These are phyloP conservation scores for Oreochromis mossambicus DNA, from an alignment of 2,797 vertebrate genomes.

Conservation along the genomic window DNA sequence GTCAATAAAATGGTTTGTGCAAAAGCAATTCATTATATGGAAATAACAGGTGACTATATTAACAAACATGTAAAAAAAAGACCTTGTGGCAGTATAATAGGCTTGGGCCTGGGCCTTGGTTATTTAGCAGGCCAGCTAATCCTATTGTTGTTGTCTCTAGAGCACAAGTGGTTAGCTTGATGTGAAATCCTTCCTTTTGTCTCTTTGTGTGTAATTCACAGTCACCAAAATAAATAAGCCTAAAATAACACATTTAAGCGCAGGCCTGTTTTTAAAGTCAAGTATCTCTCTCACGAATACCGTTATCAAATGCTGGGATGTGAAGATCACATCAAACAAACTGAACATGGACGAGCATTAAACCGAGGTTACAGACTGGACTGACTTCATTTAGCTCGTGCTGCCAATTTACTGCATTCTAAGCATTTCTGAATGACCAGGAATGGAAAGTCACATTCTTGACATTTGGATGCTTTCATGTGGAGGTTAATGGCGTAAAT, in stretches of 20 bases:
- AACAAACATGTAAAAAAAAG: constrained; percentile 13
- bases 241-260: constrained; percentile 30
- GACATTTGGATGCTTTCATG: neutral
- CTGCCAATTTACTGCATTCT: neutral
- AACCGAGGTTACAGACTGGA: neutral
- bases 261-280: constrained; percentile 29
- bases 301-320: neutral
- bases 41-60: constrained; percentile 13
- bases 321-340: constrained; percentile 1
- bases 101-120: constrained; percentile 34
- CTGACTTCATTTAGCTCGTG: neutral
- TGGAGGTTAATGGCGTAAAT: constrained; percentile 10
- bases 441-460: constrained; percentile 2
- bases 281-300: neutral
- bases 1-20: neutral
- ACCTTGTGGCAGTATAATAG: constrained; percentile 47
- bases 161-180: constrained; percentile 47
- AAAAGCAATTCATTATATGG: neutral
- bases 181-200: constrained; percentile 50
- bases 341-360: neutral
- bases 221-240: neutral
- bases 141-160: constrained; percentile 58
- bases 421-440: neutral
- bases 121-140: constrained; percentile 53
- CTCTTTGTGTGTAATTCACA: constrained; percentile 34